Evolutionary conservation across 2,888 invertebrate genomes (phyloP).

Genomic region (Dinocampus coccinellae): DNA sequence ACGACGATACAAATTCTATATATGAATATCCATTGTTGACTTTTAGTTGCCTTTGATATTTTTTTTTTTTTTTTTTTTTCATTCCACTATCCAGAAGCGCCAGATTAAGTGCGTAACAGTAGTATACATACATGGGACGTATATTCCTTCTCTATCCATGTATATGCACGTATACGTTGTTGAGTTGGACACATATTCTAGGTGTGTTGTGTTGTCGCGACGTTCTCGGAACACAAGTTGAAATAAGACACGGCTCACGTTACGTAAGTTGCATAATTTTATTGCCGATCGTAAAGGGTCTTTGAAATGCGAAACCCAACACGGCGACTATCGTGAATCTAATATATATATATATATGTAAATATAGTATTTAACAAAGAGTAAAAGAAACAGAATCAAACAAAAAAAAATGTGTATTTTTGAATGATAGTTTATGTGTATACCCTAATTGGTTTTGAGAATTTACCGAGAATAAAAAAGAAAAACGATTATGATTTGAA

Average conservation of each 20-base stretch:
- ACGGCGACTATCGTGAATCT: slow-evolving; percentile 35
- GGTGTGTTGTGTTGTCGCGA: neutral
- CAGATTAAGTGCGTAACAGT: neutral
- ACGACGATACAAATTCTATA: neutral
- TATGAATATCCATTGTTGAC: neutral
- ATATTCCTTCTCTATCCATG: neutral
- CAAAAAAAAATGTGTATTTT: neutral
- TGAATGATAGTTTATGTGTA: neutral
- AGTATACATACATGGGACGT: neutral
- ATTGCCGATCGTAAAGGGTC: slow-evolving; percentile 52
- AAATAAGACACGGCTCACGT: slow-evolving; percentile 62
- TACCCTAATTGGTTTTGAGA: neutral
- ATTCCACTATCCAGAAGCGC: slow-evolving; percentile 29
- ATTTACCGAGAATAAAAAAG: neutral
- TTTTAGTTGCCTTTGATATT: neutral
- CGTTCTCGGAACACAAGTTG: slow-evolving; percentile 41
- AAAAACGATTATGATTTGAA: neutral
- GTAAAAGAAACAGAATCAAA: no score
- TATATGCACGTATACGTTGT: slow-evolving; percentile 2
- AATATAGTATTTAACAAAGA: neutral
- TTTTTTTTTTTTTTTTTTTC: slow-evolving; percentile 18
- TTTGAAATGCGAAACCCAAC: slow-evolving; percentile 46
- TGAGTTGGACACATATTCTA: slow-evolving; percentile 12
- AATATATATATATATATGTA: neutral
- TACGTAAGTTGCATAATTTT: slow-evolving; percentile 63